Evolutionary conservation across 2,888 invertebrate genomes (phyloP), one percentile per base, ranked within the genome.

Genomic region (Monopis laevigella): DNA sequence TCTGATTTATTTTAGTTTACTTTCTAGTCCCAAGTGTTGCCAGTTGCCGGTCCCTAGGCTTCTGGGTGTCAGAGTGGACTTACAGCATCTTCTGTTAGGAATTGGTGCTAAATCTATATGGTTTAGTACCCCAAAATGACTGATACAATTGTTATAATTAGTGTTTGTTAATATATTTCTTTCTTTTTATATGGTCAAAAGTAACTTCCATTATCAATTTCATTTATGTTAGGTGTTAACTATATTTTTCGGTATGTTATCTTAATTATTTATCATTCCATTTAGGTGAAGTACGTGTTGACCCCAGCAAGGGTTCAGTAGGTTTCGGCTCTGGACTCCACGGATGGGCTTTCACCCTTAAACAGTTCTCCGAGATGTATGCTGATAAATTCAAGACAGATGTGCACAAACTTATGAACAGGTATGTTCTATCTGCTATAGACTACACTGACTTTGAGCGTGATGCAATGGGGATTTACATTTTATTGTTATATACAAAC

Each of bases 281-380:
- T n/a, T 3, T 51, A 81, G 81, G 99, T 68, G 93, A 96, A 84
- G 96, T 99, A 54, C 90, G 94, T 62, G 98, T 96, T 54, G 97
- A 98, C 77, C 98, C 99, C 54, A 93, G 95, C 80, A 94, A 93
- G 82, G 99, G 99, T 55, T 98, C 97, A 47, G 99, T 99, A 48
- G 99, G 99, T 64, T 99, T 99, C 73, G 99, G 99, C 47, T 98
- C 98, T 17, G 99, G 99, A 59, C 92, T 99, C 48, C 99, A 99
- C 74, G 98, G 99, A 50, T 99, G 99, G 99, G 99, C 98, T 39
- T 99, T 99, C 81, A 99, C 99, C 48, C 87, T 99, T 52, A 99
- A 99, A 84, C 98, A 99, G 84, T 99, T 99, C 84, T 85, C 98
- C 36, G 98, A 98, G 81, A 96, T 99, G 92, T 99, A 99, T 69